A percentile compares a stretch with the other conserved stretches of the same genome.
These are phyloP conservation scores for Montipora efflorescens DNA, from an alignment of 64 coral and sea anemone species.

Conservation along the genomic window DNA sequence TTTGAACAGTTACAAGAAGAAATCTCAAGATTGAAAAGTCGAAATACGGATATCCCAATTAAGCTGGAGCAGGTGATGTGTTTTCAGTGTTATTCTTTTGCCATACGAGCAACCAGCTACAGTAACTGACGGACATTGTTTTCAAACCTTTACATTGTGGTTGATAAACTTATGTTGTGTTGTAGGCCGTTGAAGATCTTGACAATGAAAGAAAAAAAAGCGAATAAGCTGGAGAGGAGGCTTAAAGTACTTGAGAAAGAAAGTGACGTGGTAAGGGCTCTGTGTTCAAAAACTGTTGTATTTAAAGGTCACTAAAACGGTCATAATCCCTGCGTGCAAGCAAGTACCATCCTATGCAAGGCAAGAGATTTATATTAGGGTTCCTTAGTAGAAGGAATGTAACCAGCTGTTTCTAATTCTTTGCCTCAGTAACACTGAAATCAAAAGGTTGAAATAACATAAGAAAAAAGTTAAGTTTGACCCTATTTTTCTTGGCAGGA, in stretches of 20 bases:
- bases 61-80: not conserved
- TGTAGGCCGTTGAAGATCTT: not conserved
- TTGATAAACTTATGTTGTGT: not conserved
- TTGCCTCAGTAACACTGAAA: too few species aligned
- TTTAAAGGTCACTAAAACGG: too few species aligned
- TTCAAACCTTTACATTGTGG: not conserved
- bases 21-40: not conserved
- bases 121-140: too few species aligned
- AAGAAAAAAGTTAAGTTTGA: too few species aligned
- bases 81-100: not conserved
- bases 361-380: too few species aligned
- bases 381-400: too few species aligned
- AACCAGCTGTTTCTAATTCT: too few species aligned
- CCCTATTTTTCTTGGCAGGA: too few species aligned
- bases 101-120: not conserved
- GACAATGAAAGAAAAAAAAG: not conserved
- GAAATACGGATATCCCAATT: not conserved
- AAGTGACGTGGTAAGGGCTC: not conserved
- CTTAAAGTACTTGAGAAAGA: not conserved
- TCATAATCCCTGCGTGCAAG: too few species aligned
- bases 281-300: too few species aligned
- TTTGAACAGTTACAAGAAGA: not conserved
- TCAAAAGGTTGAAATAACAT: too few species aligned
- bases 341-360: too few species aligned
- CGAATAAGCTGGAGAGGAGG: not conserved